Percentiles rank a stretch among this genome's conserved stretches.
phyloP scores from a whole-genome alignment of 2,797 vertebrate genomes.

The Onychomys arenicola region DNA sequence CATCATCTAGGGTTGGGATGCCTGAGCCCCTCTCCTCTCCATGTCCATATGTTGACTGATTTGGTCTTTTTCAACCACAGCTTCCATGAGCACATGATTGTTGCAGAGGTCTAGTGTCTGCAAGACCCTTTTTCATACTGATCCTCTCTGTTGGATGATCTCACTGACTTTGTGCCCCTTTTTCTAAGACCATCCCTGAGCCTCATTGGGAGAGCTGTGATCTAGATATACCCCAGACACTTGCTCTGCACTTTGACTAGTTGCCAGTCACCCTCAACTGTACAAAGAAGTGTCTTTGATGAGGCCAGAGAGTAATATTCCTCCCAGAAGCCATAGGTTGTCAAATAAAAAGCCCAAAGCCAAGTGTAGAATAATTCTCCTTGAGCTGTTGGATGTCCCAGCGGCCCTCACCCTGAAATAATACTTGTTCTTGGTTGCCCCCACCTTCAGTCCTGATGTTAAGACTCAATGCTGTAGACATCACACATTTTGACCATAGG shows the following conservation, averaged over 20 bases:
- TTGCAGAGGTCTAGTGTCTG: neutral
- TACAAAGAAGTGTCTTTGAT: neutral
- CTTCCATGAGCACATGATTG: neutral
- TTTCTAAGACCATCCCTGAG: neutral
- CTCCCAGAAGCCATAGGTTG: neutral
- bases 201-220: neutral
- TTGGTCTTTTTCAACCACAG: neutral
- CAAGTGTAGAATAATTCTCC: too few species aligned
- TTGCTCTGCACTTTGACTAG: neutral
- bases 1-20: rapidly evolving
- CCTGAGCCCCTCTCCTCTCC: neutral
- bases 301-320: neutral
- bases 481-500: neutral
- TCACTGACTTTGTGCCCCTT: too few species aligned
- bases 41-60: neutral
- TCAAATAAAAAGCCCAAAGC: neutral
- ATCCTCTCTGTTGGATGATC: neutral
- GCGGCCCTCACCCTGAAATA: neutral
- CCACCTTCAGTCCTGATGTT: neutral
- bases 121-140: neutral
- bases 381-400: neutral
- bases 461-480: neutral
- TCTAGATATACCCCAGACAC: neutral
- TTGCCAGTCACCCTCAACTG: neutral
- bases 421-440: neutral